phyloP scores from a whole-genome alignment of 2,888 invertebrate species.

The Rotaria sp. region DNA sequence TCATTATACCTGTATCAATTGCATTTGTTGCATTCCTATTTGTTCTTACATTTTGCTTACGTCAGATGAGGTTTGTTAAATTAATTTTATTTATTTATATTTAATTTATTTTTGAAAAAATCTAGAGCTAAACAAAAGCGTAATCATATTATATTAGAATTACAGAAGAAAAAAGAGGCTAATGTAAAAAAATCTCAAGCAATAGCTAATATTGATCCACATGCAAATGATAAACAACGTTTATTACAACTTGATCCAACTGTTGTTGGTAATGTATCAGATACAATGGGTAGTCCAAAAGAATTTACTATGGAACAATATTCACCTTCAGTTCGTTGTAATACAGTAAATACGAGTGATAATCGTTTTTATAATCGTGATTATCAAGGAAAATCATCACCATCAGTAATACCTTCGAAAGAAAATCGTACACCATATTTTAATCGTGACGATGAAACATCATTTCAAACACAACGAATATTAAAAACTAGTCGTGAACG shows the following conservation, averaged over 20 bases:
- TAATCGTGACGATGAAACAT: not conserved
- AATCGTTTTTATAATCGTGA: not conserved
- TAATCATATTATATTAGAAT: not conserved
- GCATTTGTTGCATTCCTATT: not conserved
- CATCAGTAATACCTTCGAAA: not conserved
- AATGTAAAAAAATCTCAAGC: not conserved
- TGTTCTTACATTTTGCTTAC: not conserved
- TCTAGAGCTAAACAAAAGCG: not conserved
- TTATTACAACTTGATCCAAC: not conserved
- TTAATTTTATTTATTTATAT: not conserved
- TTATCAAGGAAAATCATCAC: not conserved
- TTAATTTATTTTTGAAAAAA: not conserved
- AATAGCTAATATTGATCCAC: not conserved
- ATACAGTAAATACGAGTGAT: not conserved
- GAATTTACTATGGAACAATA: not conserved
- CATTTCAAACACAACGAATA: not conserved
- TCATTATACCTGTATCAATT: not conserved
- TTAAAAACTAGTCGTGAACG: not conserved
- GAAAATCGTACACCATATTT: not conserved
- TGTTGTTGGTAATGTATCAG: not conserved
- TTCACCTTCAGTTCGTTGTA: not conserved
- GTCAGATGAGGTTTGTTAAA: not conserved
- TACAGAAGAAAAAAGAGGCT: not conserved
- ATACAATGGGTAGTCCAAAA: not conserved
- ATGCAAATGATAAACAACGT: slow-evolving; percentile 1